phyloP scores from a whole-genome alignment of 2,797 vertebrate species.

The Melanotaenia trifasciata region DNA sequence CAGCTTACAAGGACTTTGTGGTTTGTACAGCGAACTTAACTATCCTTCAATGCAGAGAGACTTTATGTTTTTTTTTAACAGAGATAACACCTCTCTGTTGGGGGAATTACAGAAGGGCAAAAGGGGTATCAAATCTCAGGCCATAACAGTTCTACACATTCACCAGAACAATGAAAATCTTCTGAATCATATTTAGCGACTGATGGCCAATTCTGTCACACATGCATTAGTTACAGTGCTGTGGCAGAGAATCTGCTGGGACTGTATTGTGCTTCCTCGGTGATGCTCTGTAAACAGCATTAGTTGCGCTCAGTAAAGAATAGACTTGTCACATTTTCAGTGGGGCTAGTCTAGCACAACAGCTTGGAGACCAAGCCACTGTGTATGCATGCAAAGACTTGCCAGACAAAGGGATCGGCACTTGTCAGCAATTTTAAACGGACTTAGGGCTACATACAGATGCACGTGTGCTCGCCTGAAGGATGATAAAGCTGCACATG shows the following conservation, averaged over 20 bases:
- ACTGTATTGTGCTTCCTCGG: slow-evolving; percentile 71
- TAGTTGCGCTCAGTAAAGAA: slow-evolving; percentile 80
- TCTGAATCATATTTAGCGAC: slow-evolving; percentile 68
- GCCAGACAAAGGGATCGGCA: slow-evolving; percentile 78
- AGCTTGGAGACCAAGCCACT: slow-evolving; percentile 75
- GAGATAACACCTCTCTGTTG: slow-evolving; percentile 26
- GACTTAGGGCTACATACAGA: slow-evolving; percentile 65
- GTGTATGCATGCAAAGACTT: slow-evolving; percentile 62
- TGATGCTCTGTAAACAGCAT: slow-evolving; percentile 80
- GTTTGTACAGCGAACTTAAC: slow-evolving; percentile 30
- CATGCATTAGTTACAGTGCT: slow-evolving; percentile 74
- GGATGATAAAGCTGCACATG: slow-evolving; percentile 46
- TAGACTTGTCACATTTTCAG: slow-evolving; percentile 81
- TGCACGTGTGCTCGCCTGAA: slow-evolving; percentile 54
- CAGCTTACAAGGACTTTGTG: slow-evolving; percentile 44
- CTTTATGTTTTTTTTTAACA: slow-evolving; percentile 8
- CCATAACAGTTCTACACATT: slow-evolving; percentile 54
- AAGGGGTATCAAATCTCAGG: slow-evolving; percentile 16
- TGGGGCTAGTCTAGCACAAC: slow-evolving; percentile 73
- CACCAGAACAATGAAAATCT: slow-evolving; percentile 69
- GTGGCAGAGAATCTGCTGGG: slow-evolving; percentile 61
- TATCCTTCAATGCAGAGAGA: slow-evolving; percentile 21
- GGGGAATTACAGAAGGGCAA: slow-evolving; percentile 30
- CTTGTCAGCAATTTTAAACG: slow-evolving; percentile 77
- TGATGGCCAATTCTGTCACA: slow-evolving; percentile 71